phyloP scores from a whole-genome alignment of 2,113 vertebrate species.

The Mus musculus region DNA sequence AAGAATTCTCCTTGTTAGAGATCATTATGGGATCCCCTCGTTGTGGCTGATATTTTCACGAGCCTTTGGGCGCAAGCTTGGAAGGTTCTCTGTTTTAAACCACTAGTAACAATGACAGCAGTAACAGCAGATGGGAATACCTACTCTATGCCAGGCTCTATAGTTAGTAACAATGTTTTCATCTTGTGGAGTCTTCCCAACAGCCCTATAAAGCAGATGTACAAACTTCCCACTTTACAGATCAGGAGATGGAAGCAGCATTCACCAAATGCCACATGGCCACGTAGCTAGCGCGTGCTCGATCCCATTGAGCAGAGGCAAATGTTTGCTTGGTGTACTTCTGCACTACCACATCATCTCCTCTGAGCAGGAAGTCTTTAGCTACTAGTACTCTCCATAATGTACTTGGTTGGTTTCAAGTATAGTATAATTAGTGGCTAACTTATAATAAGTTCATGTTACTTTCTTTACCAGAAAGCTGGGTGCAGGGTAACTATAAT shows the following conservation, averaged over 20 bases:
- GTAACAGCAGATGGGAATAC: background rate
- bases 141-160: background rate
- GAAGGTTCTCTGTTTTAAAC: background rate
- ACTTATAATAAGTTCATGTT: background rate
- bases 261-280: background rate
- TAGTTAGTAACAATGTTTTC: background rate
- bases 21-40: background rate
- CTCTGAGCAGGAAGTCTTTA: background rate
- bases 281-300: background rate
- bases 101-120: background rate
- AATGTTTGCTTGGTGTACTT: no score
- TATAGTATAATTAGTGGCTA: slow-evolving; percentile 4
- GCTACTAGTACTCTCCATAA: background rate
- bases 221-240: background rate
- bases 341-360: background rate
- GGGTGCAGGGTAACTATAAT: background rate
- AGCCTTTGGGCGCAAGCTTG: background rate
- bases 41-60: background rate
- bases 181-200: background rate
- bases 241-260: background rate
- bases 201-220: background rate
- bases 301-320: no score
- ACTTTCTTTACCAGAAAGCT: background rate
- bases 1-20: background rate
- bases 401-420: background rate